These are phyloP conservation scores for Numida meleagris DNA, from an alignment of 2,113 vertebrate species.

Conservation along the genomic window DNA sequence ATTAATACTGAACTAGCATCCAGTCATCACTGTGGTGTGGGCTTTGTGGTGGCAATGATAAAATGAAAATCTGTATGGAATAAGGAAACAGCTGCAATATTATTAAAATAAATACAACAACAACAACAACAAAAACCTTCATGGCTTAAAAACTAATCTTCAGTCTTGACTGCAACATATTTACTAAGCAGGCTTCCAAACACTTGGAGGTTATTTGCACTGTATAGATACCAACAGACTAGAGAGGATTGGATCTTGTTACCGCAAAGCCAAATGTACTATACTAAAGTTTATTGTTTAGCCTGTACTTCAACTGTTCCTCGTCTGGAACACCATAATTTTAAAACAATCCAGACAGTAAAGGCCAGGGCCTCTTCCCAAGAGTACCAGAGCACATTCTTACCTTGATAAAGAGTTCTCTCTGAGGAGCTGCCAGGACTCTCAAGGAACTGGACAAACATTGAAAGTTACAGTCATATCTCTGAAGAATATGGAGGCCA, in stretches of 20 bases:
- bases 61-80: not conserved
- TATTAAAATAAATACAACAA: not conserved
- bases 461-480: not conserved
- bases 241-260: not conserved
- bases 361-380: not conserved
- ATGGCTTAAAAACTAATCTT: not conserved
- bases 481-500: not conserved
- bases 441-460: not conserved
- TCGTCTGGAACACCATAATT: not conserved
- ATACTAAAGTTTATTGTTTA: not conserved
- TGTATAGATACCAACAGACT: not conserved
- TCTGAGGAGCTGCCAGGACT: not conserved
- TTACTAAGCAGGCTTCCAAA: not conserved
- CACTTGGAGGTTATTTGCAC: not conserved
- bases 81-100: not conserved
- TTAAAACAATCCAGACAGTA: not conserved
- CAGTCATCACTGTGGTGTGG: not conserved
- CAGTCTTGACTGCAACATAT: not conserved
- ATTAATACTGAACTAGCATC: no score
- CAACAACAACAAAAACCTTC: not conserved
- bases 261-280: not conserved
- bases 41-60: not conserved
- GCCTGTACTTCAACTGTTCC: not conserved
- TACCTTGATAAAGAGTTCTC: not conserved
- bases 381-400: not conserved